Evolutionary conservation across 2,113 vertebrate genomes (phyloP), one percentile per base, ranked within the genome.

Genomic region (Psephotus haematonotus): DNA sequence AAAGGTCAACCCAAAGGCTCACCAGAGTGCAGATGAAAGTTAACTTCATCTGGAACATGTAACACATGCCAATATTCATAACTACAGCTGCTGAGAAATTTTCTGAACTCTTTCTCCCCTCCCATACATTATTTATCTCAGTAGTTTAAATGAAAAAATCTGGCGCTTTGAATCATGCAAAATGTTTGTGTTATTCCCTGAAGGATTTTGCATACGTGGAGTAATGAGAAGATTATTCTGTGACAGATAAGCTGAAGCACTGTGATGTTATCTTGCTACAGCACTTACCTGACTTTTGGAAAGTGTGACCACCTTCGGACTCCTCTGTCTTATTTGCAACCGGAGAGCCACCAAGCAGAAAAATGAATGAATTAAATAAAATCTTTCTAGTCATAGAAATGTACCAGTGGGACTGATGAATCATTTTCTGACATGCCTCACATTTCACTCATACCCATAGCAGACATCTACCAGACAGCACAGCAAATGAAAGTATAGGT

Each of bases 211-310:
- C 44, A 65, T 33, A 57, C 1, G 0, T 59, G 65, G 62, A 92
- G 70, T 27, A 95, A 94, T 82, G 86, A 94, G 90, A 81, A 93
- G 92, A 93, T 95, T 82, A 88, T 86, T 82, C 88, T 72, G 82
- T 76, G 86, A 92, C 43, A 92, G 90, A 74, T 52, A 57, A 91
- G 81, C 81, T 82, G 90, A 90, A 92, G 72, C 50, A 33, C 47
- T 92, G 72, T 43, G 72, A 84, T 65, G 35, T 41, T 83, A 33
- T 3, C 50, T 2, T 86, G 83, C 86, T 87, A 90, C 52, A 82
- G 39, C 49, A 79, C 70, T 85, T 92, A 65, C 53, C 88, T 86
- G 88, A 79, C 69, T 82, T 86, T 39, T 72, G 60, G 64, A 31
- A 93, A 84, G 55, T 72, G 91, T 57, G 65, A 47, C 62, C 93